Evolutionary conservation across 2,113 vertebrate species (phyloP), one percentile per base, ranked within the genome.

Genomic region (Hyla sarda): DNA sequence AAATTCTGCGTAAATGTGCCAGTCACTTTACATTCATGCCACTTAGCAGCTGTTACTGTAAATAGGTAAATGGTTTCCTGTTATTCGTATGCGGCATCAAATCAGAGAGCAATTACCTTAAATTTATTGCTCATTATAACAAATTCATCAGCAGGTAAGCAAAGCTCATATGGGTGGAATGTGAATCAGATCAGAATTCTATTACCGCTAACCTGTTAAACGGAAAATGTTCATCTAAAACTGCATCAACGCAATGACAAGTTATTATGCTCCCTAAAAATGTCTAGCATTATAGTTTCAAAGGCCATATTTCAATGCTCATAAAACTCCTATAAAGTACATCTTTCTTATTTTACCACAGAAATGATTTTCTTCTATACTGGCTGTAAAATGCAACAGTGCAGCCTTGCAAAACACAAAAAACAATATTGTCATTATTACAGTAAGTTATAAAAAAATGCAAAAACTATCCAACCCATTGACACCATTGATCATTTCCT

Each of bases 21-120:
- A 73, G 77, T 58, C 54, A 41, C 23, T 56, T 81, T 73, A 21
- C n/a, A 78, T 82, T 82, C 81, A 48, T 41, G 25, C 50, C 84
- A 81, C 77, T 86, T 73, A 82, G 84, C 84, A 86, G 78, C 85
- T 87, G 85, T 87, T 87, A 74, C 69, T 62, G 85, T 75, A 87
- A 87, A 87, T 87, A 62, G 78, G 78, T 62, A 87, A 87, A 82
- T 72, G 69, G 50, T 48, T 73, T 73, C 76, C 65, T 73, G 84
- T 80, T 86, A 80, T 74, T 77, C 52, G 73, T 23, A n/a, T 54
- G 54, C 52, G 62, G 52, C 37, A 72, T 86, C 85, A 82, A 87
- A 74, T 82, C 85, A 74, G 34, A 74, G 54, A 79, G 77, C 69
- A 87, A 87, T 87, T 87, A 87, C 85, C 28, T 82, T 62, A 74